A percentile compares a stretch with the other conserved stretches of the same genome.
Conservation (phyloP, 1,140 invertebrate genomes). For the Megathymus violae region DNA sequence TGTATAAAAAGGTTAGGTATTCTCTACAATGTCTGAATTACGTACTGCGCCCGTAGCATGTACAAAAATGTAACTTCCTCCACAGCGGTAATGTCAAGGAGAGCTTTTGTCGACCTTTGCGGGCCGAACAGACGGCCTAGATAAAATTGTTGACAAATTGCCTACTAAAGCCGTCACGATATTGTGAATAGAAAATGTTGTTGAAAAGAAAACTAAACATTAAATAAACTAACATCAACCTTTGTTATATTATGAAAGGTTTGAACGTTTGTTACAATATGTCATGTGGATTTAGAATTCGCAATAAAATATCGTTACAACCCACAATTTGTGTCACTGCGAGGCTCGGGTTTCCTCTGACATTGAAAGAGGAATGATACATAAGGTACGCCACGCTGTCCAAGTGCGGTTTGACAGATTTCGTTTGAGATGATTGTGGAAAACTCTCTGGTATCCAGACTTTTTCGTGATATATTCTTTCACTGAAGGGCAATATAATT, state of each 20-base stretch:
- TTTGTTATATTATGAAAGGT: background rate
- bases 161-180: constrained; percentile 39
- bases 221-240: background rate
- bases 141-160: constrained; percentile 53
- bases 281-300: constrained; percentile 20
- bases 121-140: constrained; percentile 38
- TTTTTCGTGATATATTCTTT: too few relatives aligned
- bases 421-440: too few relatives aligned
- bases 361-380: too few relatives aligned
- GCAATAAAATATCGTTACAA: too few relatives aligned
- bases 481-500: too few relatives aligned
- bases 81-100: constrained; percentile 49
- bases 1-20: background rate
- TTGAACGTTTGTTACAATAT: constrained; percentile 27
- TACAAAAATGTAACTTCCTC: constrained; percentile 24
- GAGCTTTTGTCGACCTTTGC: constrained; percentile 46
- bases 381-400: background rate
- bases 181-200: constrained; percentile 5
- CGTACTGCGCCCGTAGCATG: too few relatives aligned
- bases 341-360: too few relatives aligned
- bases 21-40: background rate
- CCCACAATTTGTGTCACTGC: too few relatives aligned
- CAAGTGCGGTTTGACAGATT: too few relatives aligned
- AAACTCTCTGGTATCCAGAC: too few relatives aligned
- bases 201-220: constrained; percentile 20